Base-by-base conservation (phyloP, 2,888 invertebrate species). In the Mamestra brassicae region DNA sequence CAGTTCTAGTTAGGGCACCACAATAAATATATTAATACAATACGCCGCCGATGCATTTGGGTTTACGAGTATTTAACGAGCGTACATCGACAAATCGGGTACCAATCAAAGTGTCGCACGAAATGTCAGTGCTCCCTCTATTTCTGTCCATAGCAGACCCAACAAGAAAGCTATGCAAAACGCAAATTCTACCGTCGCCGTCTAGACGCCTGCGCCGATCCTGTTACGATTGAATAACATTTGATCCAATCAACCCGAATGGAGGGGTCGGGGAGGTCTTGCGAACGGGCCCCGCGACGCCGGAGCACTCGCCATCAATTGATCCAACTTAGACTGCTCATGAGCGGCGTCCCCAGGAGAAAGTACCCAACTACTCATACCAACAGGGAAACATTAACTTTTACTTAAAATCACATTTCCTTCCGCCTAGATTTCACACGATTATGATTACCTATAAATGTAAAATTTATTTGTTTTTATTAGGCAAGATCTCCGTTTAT, bases 191-290 rank as follows among this genome's bases (percentile, higher is more conserved):
- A 87, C 90, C 89, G 96, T 92, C 96, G 95, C 94, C 95, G 96
- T 95, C 96, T 96, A 93, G 96, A 94, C 95, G 93, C 92, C 90
- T 88, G 87, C 84, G 76, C 80, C 91, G 89, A 91, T 93, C 91
- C 91, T 93, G 92, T 91, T 93, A 92, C 94, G 95, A 96, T 95
- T 95, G 94, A 94, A 95, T 95, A 95, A 95, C 89, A 95, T 94
- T 96, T 95, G 95, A 96, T 95, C 96, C 95, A 96, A 96, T 96
- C 96, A 96, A 93, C 87, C 93, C 92, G 92, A 94, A 94, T 93
- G 89, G 90, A 92, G 91, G 93, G 95, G 94, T 95, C 95, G 93
- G 83, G 86, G 88, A 92, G 95, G 96, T 95, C 94, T 93, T 91
- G 92, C 89, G 92, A 92, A 91, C 89, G 89, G 88, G 88, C 89